These are phyloP conservation scores for Zootermopsis nevadensis DNA, from an alignment of 2,888 invertebrate genomes.

Conservation along the genomic window DNA sequence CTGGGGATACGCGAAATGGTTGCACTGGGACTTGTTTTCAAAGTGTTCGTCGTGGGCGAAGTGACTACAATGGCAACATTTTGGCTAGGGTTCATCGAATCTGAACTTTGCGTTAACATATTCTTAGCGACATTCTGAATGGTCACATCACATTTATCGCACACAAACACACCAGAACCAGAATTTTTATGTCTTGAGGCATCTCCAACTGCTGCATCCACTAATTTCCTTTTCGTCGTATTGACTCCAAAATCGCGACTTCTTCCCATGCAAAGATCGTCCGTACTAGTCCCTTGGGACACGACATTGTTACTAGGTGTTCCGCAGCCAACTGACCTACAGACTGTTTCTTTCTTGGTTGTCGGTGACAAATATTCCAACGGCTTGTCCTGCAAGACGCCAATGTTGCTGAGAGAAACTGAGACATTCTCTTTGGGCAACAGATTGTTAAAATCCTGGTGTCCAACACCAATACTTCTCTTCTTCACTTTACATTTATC, in stretches of 20 bases:
- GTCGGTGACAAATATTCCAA: not conserved
- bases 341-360: not conserved
- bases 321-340: conserved; percentile 1
- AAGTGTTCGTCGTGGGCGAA: not conserved
- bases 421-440: not conserved
- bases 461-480: conserved; percentile 67
- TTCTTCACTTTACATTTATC: conserved; percentile 66
- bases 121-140: conserved; percentile 67
- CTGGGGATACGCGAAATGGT: conserved; percentile 58
- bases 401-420: conserved; percentile 25
- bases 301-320: conserved; percentile 4
- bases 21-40: not conserved
- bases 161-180: conserved; percentile 66
- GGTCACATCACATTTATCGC: conserved; percentile 71
- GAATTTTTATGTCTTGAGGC: conserved; percentile 60
- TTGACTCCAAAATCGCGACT: conserved; percentile 51
- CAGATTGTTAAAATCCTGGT: not conserved
- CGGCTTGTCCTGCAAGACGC: not conserved
- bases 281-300: conserved; percentile 51
- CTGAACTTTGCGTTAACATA: conserved; percentile 56
- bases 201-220: conserved; percentile 66
- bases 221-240: conserved; percentile 61
- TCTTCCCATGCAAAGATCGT: conserved; percentile 50
- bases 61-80: not conserved
- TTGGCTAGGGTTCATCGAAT: not conserved